These are phyloP conservation scores for Pyxicephalus adspersus DNA, from an alignment of 2,113 vertebrate species.

Conservation along the genomic window DNA sequence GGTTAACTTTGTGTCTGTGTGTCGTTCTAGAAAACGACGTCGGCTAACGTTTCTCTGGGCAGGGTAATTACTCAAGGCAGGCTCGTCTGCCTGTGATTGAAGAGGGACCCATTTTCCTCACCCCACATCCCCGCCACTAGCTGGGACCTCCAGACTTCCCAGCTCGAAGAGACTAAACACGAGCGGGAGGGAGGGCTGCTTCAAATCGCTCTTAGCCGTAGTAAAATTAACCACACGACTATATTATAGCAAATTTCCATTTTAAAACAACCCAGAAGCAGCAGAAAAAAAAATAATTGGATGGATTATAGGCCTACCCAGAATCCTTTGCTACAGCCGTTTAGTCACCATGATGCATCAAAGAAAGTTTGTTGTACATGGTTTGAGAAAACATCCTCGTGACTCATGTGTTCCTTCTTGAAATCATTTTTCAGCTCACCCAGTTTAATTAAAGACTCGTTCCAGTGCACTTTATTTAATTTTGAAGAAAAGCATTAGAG, in stretches of 20 bases:
- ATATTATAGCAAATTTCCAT: conserved; percentile 43
- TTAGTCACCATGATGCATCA: neutral
- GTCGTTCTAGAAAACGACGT: neutral
- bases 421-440: too few species aligned
- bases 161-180: conserved; percentile 43
- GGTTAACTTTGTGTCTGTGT: conserved; percentile 5
- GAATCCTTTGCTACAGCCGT: neutral
- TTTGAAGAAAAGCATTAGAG: too few species aligned
- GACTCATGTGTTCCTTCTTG: too few species aligned
- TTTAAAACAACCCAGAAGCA: conserved; percentile 40
- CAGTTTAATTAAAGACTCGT: too few species aligned
- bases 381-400: too few species aligned
- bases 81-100: conserved; percentile 14
- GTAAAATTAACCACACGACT: conserved; percentile 45
- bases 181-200: conserved; percentile 12
- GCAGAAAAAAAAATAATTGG: neutral
- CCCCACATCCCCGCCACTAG: conserved; percentile 2
- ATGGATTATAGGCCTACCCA: conserved; percentile 12
- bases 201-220: conserved; percentile 24
- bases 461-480: too few species aligned
- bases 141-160: conserved; percentile 39
- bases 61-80: conserved; percentile 5
- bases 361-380: neutral
- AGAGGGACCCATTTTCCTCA: conserved; percentile 4
- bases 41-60: conserved; percentile 27